Base-by-base conservation (phyloP, 2,797 vertebrate genomes). In the Crypturellus tataupa region DNA sequence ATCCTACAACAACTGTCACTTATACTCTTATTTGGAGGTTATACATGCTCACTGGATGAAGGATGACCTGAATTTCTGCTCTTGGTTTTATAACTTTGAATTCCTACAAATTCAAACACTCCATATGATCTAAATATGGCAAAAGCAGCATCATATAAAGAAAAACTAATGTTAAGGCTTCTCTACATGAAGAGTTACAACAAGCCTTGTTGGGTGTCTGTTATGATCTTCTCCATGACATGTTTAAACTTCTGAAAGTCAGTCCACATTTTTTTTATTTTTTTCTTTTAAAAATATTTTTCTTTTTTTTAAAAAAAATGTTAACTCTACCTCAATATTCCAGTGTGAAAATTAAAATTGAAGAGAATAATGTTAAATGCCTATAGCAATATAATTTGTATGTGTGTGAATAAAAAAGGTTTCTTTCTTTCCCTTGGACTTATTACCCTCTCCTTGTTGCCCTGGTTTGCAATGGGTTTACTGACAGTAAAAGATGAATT, bases 1-100 rank as follows among this genome's bases (percentile, higher is more conserved):
- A 83, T 92, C n/a, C 40, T 69, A 83, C 65, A 72, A 72, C 67
- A 92, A 55, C 94, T 93, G 92, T 94, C 93, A 85, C 31, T 94
- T 94, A 70, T 0, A 27, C 39, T 87, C 93, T 81, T 67, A 85
- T 90, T 93, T 89, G 49, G 69, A 77, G 81, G 44, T 85, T 65
- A 59, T 94, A 87, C 27, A 35, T 6, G 49, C 82, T n/a, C 20
- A 7, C 55, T 49, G n/a, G 40, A 12, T 24, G 69, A 83, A 33
- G 68, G 40, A 59, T 94, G 88, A 89, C 76, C 78, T 85, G 81
- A 47, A 93, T 95, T 94, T 87, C 72, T 78, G 78, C 49, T 6
- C 0, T 31, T 51, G 8, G 10, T 83, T 87, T 89, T 94, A 29
- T 82, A 85, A 80, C 49, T 25, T 83, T 55, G 33, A 90, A 71